Evolutionary conservation across 2,888 invertebrate genomes (phyloP).

Genomic region (Monochamus alternatus): DNA sequence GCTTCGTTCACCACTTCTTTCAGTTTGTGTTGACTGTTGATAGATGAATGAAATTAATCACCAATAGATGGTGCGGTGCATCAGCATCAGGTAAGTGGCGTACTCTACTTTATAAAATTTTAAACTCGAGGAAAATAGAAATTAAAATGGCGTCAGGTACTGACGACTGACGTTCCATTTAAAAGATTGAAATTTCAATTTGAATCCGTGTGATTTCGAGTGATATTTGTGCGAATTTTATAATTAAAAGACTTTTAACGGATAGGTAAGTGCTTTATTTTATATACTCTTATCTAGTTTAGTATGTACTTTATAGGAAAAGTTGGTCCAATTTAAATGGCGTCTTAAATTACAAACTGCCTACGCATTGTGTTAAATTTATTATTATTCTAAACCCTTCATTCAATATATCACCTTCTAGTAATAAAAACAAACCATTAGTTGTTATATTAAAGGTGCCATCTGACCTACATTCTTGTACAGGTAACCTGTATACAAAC

Average conservation of each 20-base stretch:
- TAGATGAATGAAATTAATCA: background rate
- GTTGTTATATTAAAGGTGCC: too few relatives aligned
- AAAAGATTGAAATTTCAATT: conserved; percentile 40
- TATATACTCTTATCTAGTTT: conserved; percentile 17
- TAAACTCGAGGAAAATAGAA: conserved; percentile 22
- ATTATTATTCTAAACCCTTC: background rate
- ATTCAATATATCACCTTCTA: background rate
- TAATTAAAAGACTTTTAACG: conserved; percentile 69
- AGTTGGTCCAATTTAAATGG: conserved; percentile 26
- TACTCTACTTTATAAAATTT: conserved; percentile 1
- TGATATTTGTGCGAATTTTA: conserved; percentile 71
- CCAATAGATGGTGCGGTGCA: conserved; percentile 16
- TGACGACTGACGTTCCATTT: conserved; percentile 44
- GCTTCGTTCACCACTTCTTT: conserved; percentile 12
- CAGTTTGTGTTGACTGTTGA: conserved; percentile 24
- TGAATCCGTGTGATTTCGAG: conserved; percentile 62
- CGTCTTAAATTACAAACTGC: conserved; percentile 32
- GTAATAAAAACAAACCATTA: background rate
- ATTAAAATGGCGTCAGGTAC: conserved; percentile 44
- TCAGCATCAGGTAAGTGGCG: background rate
- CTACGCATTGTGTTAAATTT: conserved; percentile 28
- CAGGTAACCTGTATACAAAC: background rate
- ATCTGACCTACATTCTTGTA: background rate
- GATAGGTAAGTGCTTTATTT: conserved; percentile 64
- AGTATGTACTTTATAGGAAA: conserved; percentile 4